phyloP scores from a whole-genome alignment of 2,888 invertebrate genomes.

The Pyrrhia umbra region DNA sequence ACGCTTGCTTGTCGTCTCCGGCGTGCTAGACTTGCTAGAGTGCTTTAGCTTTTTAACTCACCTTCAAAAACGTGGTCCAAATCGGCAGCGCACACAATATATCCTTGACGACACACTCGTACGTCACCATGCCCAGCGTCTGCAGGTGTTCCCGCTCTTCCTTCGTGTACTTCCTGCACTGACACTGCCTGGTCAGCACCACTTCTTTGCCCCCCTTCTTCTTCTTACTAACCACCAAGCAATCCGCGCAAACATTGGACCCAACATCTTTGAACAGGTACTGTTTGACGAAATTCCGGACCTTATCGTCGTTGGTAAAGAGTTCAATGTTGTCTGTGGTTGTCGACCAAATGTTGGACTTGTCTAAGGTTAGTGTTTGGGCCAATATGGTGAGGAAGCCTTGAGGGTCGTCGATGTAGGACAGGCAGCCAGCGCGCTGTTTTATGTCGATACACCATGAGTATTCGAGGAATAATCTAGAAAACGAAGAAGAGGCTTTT shows the following conservation, averaged over 20 bases:
- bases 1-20: too few relatives aligned
- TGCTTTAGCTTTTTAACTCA: conserved; percentile 71
- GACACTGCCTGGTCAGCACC: conserved; percentile 68
- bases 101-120: conserved; percentile 95
- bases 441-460: conserved; percentile 95
- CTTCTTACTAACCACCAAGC: conserved; percentile 67
- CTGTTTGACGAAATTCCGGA: conserved; percentile 93
- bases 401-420: conserved; percentile 95
- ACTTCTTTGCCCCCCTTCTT: conserved; percentile 68
- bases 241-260: conserved; percentile 70
- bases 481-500: too few relatives aligned
- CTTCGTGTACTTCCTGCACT: conserved; percentile 76
- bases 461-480: conserved; percentile 91
- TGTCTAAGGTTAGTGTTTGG: conserved; percentile 94
- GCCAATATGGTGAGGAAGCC: conserved; percentile 95
- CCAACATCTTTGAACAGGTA: conserved; percentile 86
- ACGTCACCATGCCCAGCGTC: conserved; percentile 92
- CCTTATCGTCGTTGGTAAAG: conserved; percentile 93
- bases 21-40: too few relatives aligned
- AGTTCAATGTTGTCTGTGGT: conserved; percentile 92
- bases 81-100: conserved; percentile 94
- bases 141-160: conserved; percentile 90
- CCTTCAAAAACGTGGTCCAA: conserved; percentile 93
- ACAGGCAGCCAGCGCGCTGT: conserved; percentile 96
- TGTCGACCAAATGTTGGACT: conserved; percentile 92